Evolutionary conservation across 2,113 vertebrate species (phyloP), one percentile per base, ranked within the genome.

Genomic region (Mirza zaza): DNA sequence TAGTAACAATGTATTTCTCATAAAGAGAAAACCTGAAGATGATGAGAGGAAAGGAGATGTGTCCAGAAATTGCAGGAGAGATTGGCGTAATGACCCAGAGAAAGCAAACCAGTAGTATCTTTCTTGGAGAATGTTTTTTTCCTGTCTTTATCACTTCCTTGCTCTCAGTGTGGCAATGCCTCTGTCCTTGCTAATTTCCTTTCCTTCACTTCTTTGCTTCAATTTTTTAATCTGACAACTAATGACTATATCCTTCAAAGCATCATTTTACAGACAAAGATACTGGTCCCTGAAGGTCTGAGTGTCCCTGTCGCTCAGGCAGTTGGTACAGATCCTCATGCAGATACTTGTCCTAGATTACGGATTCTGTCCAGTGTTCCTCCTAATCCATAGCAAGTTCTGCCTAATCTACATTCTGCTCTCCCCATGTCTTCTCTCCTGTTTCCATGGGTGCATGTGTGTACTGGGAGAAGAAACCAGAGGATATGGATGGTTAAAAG

Each of bases 11-110:
- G 1, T 61, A 80, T 79, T 70, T 80, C n/a, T 21, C 50, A 45
- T 77, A 65, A 86, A 90, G 67, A 90, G 70, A 23, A 83, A 80
- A 71, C 50, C 15, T 71, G 20, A 87, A 80, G n/a, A 39, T n/a
- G 42, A 65, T 89, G 29, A 82, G 9, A 83, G 17, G 17, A 90
- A 73, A 67, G 7, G 10, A 23, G 3, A 55, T 82, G 75, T 50
- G 5, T 87, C 13, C 29, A 3, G 15, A 76, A 42, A 76, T 65
- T 63, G 23, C 34, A 75, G 59, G 59, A 13, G 29, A 86, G 39
- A 11, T 29, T 67, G 9, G 50, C 4, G 0, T 36, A 36, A 13
- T 6, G 27, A 14, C 8, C 23, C 17, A 75, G 59, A 75, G 34
- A 67, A 52, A 57, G 57, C 48, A 39, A 84, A 81, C 42, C 34